Evolutionary conservation across 2,888 invertebrate genomes (phyloP).

Genomic region (Portevinia maculata): DNA sequence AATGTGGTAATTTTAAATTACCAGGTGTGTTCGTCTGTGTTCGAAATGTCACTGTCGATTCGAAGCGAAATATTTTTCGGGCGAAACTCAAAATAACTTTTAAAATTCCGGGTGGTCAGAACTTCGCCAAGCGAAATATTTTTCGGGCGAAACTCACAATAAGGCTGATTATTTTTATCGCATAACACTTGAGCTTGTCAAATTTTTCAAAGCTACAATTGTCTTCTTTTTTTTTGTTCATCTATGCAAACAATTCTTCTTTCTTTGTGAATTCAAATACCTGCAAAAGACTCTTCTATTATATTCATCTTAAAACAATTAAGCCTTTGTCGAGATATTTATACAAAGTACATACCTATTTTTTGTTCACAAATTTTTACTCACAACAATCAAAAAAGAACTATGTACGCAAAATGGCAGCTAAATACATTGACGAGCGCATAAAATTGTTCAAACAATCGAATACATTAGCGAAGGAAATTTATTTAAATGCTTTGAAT

Average conservation of each 20-base stretch:
- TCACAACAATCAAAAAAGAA: constrained; percentile 23
- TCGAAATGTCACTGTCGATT: no score
- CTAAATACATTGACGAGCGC: constrained; percentile 7
- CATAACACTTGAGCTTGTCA: constrained; percentile 4
- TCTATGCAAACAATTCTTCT: background rate
- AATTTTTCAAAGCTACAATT: background rate
- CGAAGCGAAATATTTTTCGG: no score
- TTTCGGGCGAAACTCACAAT: no score
- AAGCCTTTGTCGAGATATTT: constrained; percentile 14
- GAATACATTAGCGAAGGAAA: constrained; percentile 5
- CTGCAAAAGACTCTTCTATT: constrained; percentile 22
- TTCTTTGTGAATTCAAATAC: background rate
- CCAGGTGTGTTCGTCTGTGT: no score
- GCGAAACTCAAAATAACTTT: no score
- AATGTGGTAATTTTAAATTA: no score
- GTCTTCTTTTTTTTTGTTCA: background rate
- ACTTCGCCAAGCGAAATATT: no score
- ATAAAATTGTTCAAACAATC: constrained; percentile 3
- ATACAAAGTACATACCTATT: background rate
- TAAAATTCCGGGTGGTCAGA: no score
- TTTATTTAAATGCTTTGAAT: constrained; percentile 12
- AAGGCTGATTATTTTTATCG: background rate
- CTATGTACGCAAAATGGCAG: constrained; percentile 6
- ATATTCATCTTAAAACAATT: constrained; percentile 34
- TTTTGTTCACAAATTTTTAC: constrained; percentile 19